Evolutionary conservation across 2,888 invertebrate species (phyloP), one percentile per base, ranked within the genome.

Genomic region (Pollenia amentaria): DNA sequence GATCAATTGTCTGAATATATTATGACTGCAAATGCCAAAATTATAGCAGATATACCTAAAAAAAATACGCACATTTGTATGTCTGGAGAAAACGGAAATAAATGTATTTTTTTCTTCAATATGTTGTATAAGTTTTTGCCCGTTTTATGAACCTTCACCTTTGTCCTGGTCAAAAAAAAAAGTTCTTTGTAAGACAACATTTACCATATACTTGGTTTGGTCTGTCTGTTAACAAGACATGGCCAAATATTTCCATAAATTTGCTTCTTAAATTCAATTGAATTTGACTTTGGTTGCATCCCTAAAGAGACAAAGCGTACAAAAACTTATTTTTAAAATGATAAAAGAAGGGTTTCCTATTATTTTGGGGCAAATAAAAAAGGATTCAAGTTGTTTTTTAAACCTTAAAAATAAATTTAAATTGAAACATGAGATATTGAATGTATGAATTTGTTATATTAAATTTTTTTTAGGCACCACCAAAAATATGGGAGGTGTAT

Each of bases 341-440:
- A 60, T 0, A 14, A 38, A 70, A n/a, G n/a, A 53, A 70, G 6
- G 51, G 38, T 38, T 77, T 55, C 21, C 4, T 73, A 29, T 29
- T 29, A 29, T n/a, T 10, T 21, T 65, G 18, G 2, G 2, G 16
- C 12, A 12, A 4, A 46, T 12, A 14, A 42, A 53, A 70, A 70
- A 55, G 44, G 57, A 29, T 40, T 29, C 4, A 29, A 29, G 29
- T 6, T 14, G n/a, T 72, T 44, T 46, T 72, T 44, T 57, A n/a
- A 10, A 69, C 1, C 40, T 10, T 51, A 69, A 29, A 79, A 60
- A 62, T 75, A 62, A 81, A 81, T 69, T 60, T 75, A 69, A 81
- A 69, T 75, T 82, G 75, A 75, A 69, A 69, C 14, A 42, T 12
- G 11, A 67, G 40, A 21, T 3, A 48, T 40, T 42, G 40, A 18